These are phyloP conservation scores for Eurosta solidaginis DNA, from an alignment of 1,140 invertebrate genomes.

Conservation along the genomic window DNA sequence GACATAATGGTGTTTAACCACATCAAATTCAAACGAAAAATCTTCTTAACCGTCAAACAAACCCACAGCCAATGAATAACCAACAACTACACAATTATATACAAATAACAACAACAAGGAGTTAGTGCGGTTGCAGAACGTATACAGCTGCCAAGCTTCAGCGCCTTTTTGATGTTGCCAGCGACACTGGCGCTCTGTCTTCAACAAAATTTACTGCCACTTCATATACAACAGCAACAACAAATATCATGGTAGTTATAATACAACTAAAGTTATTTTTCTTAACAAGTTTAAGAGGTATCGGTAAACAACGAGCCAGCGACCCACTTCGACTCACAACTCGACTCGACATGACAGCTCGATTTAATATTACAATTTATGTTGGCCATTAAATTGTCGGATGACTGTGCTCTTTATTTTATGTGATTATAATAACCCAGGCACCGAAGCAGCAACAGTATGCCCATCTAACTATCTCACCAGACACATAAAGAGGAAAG, in stretches of 20 bases:
- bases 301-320: conserved; percentile 27
- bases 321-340: conserved; percentile 6
- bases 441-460: background rate
- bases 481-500: background rate
- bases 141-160: background rate
- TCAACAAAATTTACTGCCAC: background rate
- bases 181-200: conserved; percentile 2
- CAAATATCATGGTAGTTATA: background rate
- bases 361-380: conserved; percentile 42
- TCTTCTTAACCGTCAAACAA: background rate
- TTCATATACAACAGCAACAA: background rate
- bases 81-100: background rate
- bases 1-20: background rate
- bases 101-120: background rate
- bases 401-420: conserved; percentile 38
- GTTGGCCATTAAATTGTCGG: conserved; percentile 40
- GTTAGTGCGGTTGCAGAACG: background rate
- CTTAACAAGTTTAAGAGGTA: conserved; percentile 29
- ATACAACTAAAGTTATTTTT: conserved; percentile 12
- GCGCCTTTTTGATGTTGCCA: background rate
- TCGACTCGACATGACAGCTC: conserved; percentile 37
- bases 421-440: conserved; percentile 38
- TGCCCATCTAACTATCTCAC: background rate
- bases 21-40: conserved; percentile 1
- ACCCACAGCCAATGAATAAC: background rate